These are phyloP conservation scores for Gymnorhina tibicen DNA, from an alignment of 2,113 vertebrate genomes.

Conservation along the genomic window DNA sequence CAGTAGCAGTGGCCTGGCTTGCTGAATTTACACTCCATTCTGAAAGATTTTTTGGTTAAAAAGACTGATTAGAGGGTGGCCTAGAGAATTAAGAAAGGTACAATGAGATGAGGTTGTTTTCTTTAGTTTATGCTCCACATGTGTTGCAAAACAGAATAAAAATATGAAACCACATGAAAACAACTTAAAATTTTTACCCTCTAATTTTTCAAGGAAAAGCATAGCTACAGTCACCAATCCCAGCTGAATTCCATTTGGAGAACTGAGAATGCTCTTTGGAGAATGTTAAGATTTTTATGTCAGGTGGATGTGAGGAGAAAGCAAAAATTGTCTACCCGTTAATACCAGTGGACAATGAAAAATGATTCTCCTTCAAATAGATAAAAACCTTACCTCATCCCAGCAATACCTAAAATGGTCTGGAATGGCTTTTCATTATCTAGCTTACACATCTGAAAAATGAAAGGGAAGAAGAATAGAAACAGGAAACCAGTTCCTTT, in stretches of 20 bases:
- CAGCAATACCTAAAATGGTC: constrained; percentile 23
- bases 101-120: background rate
- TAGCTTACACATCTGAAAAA: constrained; percentile 45
- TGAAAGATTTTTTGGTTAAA: background rate
- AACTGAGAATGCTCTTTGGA: background rate
- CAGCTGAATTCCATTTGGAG: background rate
- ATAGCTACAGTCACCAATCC: background rate
- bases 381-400: constrained; percentile 43
- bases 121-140: fast-evolving
- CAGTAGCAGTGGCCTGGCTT: background rate
- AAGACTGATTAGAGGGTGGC: background rate
- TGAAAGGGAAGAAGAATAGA: constrained; percentile 24
- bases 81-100: background rate
- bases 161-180: background rate
- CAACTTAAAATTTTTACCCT: background rate
- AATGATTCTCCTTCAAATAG: constrained; percentile 32
- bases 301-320: constrained; percentile 34
- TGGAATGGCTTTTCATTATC: constrained; percentile 55
- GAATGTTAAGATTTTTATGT: constrained; percentile 12
- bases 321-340: background rate
- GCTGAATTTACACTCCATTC: background rate
- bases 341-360: constrained; percentile 44
- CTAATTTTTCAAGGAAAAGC: background rate
- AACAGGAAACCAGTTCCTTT: constrained; percentile 34
- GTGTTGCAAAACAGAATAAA: background rate